phyloP scores from a whole-genome alignment of 2,888 invertebrate species.

The Cartodere bifasciata region DNA sequence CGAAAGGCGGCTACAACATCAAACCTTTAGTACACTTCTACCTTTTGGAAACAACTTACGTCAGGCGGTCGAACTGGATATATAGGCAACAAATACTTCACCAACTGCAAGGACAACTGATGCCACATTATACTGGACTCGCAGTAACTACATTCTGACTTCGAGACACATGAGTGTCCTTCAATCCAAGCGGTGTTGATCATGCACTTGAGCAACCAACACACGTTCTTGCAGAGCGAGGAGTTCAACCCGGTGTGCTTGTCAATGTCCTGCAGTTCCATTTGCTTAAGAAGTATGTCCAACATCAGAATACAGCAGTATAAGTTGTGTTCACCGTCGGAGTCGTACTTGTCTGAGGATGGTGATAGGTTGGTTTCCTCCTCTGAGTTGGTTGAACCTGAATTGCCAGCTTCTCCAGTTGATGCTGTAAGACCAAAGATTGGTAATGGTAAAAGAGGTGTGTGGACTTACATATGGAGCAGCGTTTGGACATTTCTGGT shows the following conservation, averaged over 20 bases:
- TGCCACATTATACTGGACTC: constrained; percentile 92
- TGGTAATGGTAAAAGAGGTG: constrained; percentile 9
- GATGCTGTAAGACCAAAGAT: constrained; percentile 37
- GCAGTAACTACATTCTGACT: constrained; percentile 79
- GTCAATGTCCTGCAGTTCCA: constrained; percentile 78
- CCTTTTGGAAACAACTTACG: constrained; percentile 39
- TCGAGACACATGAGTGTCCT: constrained; percentile 44
- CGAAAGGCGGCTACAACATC: constrained; percentile 43
- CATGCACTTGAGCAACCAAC: constrained; percentile 62
- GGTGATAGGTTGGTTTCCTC: constrained; percentile 49
- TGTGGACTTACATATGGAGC: neutral
- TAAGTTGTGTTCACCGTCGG: constrained; percentile 64
- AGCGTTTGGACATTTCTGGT: constrained; percentile 4
- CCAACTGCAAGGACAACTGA: constrained; percentile 69
- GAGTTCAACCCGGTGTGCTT: constrained; percentile 68
- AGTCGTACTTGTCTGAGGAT: constrained; percentile 55
- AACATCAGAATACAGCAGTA: constrained; percentile 94
- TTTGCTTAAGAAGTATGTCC: constrained; percentile 88
- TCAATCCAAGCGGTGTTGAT: constrained; percentile 62
- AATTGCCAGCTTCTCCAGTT: constrained; percentile 51
- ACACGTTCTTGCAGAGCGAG: constrained; percentile 59
- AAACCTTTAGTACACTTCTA: neutral
- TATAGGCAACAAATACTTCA: constrained; percentile 67
- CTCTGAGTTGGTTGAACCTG: constrained; percentile 48
- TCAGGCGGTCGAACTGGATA: constrained; percentile 62